phyloP scores from a whole-genome alignment of 2,113 vertebrate species.

The Pomatorhinus ruficollis region DNA sequence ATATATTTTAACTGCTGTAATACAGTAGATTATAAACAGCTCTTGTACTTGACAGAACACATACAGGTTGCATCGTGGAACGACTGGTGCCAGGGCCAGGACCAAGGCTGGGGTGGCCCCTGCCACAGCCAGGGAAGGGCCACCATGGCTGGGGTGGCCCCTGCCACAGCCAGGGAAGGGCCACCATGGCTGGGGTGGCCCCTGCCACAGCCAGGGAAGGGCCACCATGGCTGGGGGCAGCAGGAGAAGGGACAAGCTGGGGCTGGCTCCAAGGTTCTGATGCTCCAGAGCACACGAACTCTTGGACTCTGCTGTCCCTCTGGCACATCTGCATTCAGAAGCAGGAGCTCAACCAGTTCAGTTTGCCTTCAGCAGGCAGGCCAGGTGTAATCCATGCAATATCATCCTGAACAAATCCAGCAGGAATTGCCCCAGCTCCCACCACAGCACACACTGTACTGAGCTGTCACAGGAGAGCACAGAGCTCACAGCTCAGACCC shows the following conservation, averaged over 20 bases:
- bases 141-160: neutral
- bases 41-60: neutral
- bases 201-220: neutral
- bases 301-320: fast-evolving
- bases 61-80: neutral
- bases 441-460: neutral
- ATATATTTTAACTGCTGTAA: constrained; percentile 62
- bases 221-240: fast-evolving
- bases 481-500: neutral
- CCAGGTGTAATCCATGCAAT: fast-evolving
- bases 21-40: constrained; percentile 42
- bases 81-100: fast-evolving
- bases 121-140: neutral
- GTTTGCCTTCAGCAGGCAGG: neutral
- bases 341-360: neutral
- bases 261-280: fast-evolving
- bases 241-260: fast-evolving
- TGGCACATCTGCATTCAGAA: neutral
- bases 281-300: fast-evolving
- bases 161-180: neutral
- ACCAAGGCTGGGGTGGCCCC: neutral
- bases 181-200: neutral
- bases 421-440: neutral
- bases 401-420: fast-evolving
- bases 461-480: fast-evolving